A percentile compares a stretch with the other conserved stretches of the same genome.
Conservation (phyloP, 2,797 vertebrate genomes). For the Champsocephalus esox region DNA sequence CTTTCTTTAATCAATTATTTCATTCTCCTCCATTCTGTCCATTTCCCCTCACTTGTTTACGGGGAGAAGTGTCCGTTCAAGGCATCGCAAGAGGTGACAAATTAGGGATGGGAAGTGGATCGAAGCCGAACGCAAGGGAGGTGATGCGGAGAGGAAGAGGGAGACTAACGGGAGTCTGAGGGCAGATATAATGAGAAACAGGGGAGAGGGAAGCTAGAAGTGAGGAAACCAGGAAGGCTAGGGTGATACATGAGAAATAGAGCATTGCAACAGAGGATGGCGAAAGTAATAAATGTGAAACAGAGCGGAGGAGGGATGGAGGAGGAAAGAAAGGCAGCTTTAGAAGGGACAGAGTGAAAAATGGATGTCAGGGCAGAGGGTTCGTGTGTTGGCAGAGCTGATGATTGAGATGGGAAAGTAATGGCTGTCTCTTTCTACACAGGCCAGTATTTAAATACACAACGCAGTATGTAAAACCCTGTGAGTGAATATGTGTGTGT, state of each 20-base stretch:
- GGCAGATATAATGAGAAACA: conserved; percentile 60
- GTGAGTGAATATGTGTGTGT: neutral
- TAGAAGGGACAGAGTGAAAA: conserved; percentile 28
- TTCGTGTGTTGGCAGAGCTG: conserved; percentile 16
- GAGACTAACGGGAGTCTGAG: conserved; percentile 36
- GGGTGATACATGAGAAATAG: conserved; percentile 49
- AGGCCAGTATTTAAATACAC: conserved; percentile 41
- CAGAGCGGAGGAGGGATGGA: conserved; percentile 47
- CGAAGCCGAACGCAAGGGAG: conserved; percentile 19
- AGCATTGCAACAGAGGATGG: conserved; percentile 33
- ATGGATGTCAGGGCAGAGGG: conserved; percentile 45
- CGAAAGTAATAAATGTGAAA: conserved; percentile 51
- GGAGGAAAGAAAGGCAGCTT: conserved; percentile 31
- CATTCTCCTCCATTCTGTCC: conserved; percentile 24
- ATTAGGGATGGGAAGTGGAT: conserved; percentile 45
- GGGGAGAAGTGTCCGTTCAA: conserved; percentile 41
- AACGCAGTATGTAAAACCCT: conserved; percentile 31
- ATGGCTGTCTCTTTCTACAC: conserved; percentile 47
- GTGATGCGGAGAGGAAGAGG: conserved; percentile 34
- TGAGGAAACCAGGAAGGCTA: conserved; percentile 32
- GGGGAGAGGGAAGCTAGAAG: conserved; percentile 39
- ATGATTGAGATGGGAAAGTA: conserved; percentile 60
- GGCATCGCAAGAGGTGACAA: conserved; percentile 53
- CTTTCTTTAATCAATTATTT: conserved; percentile 4
- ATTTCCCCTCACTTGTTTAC: conserved; percentile 44